Evolutionary conservation across 2,113 vertebrate genomes (phyloP).

Genomic region (Choloepus hoffmanni): DNA sequence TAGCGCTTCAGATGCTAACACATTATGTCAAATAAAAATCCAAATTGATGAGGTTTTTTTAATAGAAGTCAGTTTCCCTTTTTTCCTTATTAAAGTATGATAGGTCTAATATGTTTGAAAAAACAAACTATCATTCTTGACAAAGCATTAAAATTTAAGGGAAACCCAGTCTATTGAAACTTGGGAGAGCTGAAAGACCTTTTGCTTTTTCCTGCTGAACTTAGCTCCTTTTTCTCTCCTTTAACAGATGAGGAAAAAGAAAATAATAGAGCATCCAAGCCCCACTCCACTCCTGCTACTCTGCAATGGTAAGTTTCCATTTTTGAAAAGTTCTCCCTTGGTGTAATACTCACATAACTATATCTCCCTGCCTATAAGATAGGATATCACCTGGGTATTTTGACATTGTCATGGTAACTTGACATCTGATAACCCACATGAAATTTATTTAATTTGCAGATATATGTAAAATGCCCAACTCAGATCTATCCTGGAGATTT

Average conservation of each 20-base stretch:
- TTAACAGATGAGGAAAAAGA: slow-evolving; percentile 98
- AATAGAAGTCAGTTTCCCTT: background rate
- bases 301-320: slow-evolving; percentile 94
- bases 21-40: background rate
- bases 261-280: slow-evolving; percentile 97
- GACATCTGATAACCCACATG: background rate
- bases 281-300: slow-evolving; percentile 98
- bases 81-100: background rate
- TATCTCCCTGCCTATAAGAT: background rate
- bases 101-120: background rate
- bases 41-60: background rate
- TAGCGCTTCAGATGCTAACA: background rate
- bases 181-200: background rate
- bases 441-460: background rate
- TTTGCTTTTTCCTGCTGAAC: slow-evolving; percentile 61
- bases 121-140: background rate
- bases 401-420: background rate
- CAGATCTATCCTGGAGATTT: background rate
- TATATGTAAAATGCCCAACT: background rate
- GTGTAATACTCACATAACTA: accelerated
- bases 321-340: background rate
- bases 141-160: background rate
- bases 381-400: background rate
- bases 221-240: slow-evolving; percentile 70
- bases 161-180: background rate